Evolutionary conservation across 2,113 vertebrate species (phyloP), one percentile per base, ranked within the genome.

Genomic region (Murina feae): DNA sequence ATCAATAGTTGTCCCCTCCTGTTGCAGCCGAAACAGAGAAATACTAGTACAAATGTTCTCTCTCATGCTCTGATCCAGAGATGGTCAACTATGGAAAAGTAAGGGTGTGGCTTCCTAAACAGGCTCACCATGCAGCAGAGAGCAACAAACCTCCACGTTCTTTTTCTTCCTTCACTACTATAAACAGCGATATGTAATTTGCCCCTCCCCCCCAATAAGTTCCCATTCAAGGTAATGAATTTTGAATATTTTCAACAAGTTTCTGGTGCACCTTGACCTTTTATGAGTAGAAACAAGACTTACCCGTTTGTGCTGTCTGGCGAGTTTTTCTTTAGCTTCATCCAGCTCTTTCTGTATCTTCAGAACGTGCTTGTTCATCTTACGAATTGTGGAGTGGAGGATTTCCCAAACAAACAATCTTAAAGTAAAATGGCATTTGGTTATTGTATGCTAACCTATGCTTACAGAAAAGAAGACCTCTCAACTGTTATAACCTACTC

Each of bases 361-460:
- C 97, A 99, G 98, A 91, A 99, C 99, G 2, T 99, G 99, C 94
- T 99, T 99, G 98, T 99, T 99, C 99, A 99, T 99, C 97, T 99
- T 99, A 37, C 99, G 98, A 96, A 99, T 99, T 74, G 99, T 99
- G 14, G 99, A 99, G 96, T 99, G 99, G 66, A 99, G 98, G 90
- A 99, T 99, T 98, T 99, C 99, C 99, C 99, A 99, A 75, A 99
- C 98, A 91, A 99, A 99, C 90, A 99, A 99, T 97, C 99, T 99
- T 97, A 86, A 97, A 81, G 42, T 23, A 96, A 86, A 30, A 47
- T 1, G 37, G 55, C 30, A 86, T 72, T 76, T 94, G 53, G 39
- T 97, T 96, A 96, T 2, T 79, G 2, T 47, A 76, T 65, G 51
- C 53, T 80, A 94, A 85, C 82, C 10, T 82, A 51, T n/a, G 32